Evolutionary conservation across 1,140 invertebrate species (phyloP).

Genomic region (Diorhabda carinulata): DNA sequence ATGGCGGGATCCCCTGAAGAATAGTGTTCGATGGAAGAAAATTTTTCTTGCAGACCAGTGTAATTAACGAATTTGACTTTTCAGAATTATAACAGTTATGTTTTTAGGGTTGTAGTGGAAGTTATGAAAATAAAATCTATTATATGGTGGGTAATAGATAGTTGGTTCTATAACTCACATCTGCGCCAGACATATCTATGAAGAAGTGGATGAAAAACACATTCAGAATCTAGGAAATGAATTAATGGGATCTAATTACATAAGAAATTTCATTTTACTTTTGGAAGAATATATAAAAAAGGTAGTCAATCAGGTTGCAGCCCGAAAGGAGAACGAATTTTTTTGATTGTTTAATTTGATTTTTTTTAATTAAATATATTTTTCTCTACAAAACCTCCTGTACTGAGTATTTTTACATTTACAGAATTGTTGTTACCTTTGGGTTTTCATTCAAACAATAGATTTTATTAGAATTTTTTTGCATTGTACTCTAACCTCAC

Average conservation of each 20-base stretch:
- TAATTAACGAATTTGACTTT: not conserved
- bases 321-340: no score
- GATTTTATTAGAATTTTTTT: no score
- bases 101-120: conserved; percentile 13
- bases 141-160: conserved; percentile 11
- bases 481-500: no score
- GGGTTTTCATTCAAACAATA: no score
- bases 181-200: not conserved
- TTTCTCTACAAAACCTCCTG: no score
- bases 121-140: conserved; percentile 4
- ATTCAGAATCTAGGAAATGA: conserved; percentile 4
- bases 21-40: not conserved
- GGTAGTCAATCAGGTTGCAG: not conserved
- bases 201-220: conserved; percentile 9
- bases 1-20: not conserved
- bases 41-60: not conserved
- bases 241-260: not conserved
- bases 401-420: no score
- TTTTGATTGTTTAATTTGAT: no score
- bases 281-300: conserved; percentile 12
- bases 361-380: no score
- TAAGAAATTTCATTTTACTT: conserved; percentile 11
- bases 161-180: not conserved
- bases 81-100: not conserved
- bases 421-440: no score